These are phyloP conservation scores for Alviniconcha marisindica DNA, from an alignment of 1,140 invertebrate genomes.

Conservation along the genomic window DNA sequence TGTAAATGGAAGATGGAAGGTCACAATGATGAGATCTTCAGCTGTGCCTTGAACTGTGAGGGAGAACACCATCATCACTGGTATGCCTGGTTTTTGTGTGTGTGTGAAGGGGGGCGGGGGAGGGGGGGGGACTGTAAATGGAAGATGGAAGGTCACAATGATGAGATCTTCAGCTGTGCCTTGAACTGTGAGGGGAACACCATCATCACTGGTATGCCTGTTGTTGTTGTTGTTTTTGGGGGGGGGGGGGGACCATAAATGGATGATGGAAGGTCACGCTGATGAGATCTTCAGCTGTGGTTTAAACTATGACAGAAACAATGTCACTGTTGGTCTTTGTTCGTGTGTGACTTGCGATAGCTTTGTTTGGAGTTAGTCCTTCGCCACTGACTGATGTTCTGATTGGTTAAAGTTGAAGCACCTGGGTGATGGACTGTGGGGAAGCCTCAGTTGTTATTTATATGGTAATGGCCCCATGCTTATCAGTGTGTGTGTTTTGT, in stretches of 20 bases:
- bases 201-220: conserved; percentile 85
- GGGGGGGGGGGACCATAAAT: too few species aligned
- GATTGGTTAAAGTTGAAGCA: neutral
- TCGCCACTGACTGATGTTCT: neutral
- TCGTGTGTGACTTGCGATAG: neutral
- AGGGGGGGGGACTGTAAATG: neutral
- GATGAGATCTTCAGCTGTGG: conserved; percentile 67
- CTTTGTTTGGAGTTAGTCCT: neutral
- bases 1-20: neutral
- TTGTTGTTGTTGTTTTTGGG: too few species aligned
- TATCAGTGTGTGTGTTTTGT: too few species aligned
- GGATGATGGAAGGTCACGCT: neutral
- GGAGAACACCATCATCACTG: conserved; percentile 82
- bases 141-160: conserved; percentile 79
- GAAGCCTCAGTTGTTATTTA: too few species aligned
- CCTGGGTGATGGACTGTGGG: neutral
- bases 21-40: neutral
- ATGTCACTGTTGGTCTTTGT: conserved; percentile 48
- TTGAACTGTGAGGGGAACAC: conserved; percentile 87
- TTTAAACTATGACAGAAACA: conserved; percentile 86
- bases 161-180: conserved; percentile 88
- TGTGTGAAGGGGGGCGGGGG: neutral
- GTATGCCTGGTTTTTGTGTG: conserved; percentile 53
- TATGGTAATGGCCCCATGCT: too few species aligned
- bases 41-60: conserved; percentile 83